Base-by-base conservation (phyloP, 2,113 vertebrate species). In the Epinephelus lanceolatus region DNA sequence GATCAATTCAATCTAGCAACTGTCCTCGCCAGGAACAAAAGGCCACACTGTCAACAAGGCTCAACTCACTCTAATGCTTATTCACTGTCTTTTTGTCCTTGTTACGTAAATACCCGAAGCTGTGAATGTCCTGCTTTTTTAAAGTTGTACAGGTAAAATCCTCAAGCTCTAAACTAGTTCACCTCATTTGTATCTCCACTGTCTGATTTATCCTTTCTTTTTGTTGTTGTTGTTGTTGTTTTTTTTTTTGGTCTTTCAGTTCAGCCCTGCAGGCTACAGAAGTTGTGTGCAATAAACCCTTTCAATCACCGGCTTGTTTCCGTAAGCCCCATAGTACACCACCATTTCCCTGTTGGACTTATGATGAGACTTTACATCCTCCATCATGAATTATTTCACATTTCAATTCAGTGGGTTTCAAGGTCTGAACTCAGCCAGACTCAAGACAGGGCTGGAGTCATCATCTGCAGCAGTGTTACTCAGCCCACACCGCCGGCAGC, bases 1-100 rank as follows among this genome's bases (percentile, higher is more conserved):
- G 89, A 93, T 91, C 91, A 92, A 91, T 94, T 93, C 91, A 91
- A 92, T 92, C 91, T 60, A 88, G 81, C 56, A 78, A 86, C 88
- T 89, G 91, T 93, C 90, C 84, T 93, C 81, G 3, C 60, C 80
- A 88, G 78, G 85, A 91, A 93, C 87, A 89, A 93, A 91, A 94
- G 88, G 91, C 84, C 91, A 89, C 55, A 57, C 89, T 93, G 92
- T 93, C 93, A 91, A 91, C 88, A 87, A 89, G 83, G 68, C 89
- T 93, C 87, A 90, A 63, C 86, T 93, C 90, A 88, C 83, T 88
- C 56, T 72, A 51, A 14, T 67, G 81, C 81, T 79, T 73, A 76
- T 81, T 81, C 76, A 71, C 53, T 80, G 75, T 84, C 87, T 84
- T 79, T 87, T 69, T 86, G 86, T 90, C 82, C 84, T 83, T 83